Evolutionary conservation across 2,797 vertebrate species (phyloP).

Genomic region (Lateolabrax maculatus): DNA sequence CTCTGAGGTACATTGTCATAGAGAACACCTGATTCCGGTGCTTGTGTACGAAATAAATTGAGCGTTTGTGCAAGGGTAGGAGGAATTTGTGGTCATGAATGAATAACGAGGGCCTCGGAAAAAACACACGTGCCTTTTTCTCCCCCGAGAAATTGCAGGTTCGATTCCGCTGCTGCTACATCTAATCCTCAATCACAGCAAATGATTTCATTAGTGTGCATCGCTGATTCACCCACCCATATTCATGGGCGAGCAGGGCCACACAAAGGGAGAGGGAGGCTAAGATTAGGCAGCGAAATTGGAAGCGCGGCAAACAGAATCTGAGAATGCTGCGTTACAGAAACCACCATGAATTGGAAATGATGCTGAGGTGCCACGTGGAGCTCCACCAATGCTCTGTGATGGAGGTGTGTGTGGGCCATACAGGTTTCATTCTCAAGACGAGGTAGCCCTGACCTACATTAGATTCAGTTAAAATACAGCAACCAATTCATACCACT

Average conservation of each 20-base stretch:
- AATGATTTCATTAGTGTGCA: constrained; percentile 78
- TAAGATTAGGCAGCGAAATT: constrained; percentile 69
- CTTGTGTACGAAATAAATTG: constrained; percentile 41
- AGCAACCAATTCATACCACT: constrained; percentile 6
- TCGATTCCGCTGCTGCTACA: constrained; percentile 72
- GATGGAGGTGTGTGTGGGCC: neutral
- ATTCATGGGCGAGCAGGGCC: constrained; percentile 59
- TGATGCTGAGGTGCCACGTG: constrained; percentile 48
- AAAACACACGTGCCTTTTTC: constrained; percentile 28
- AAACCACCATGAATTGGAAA: constrained; percentile 56
- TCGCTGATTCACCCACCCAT: constrained; percentile 67
- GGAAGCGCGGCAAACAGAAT: constrained; percentile 68
- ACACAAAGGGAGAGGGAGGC: constrained; percentile 57
- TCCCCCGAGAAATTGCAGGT: constrained; percentile 66
- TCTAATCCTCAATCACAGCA: constrained; percentile 82
- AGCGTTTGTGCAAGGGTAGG: constrained; percentile 40
- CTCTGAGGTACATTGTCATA: constrained; percentile 39
- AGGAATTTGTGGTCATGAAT: constrained; percentile 69
- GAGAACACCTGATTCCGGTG: constrained; percentile 56
- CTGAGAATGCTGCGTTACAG: constrained; percentile 44
- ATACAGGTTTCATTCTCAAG: constrained; percentile 7
- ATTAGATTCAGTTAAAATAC: constrained; percentile 20
- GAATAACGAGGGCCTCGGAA: constrained; percentile 46
- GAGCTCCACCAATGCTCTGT: constrained; percentile 49
- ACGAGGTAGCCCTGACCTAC: constrained; percentile 29